These are phyloP conservation scores for Champsocephalus gunnari DNA, from an alignment of 2,797 vertebrate species.

Conservation along the genomic window DNA sequence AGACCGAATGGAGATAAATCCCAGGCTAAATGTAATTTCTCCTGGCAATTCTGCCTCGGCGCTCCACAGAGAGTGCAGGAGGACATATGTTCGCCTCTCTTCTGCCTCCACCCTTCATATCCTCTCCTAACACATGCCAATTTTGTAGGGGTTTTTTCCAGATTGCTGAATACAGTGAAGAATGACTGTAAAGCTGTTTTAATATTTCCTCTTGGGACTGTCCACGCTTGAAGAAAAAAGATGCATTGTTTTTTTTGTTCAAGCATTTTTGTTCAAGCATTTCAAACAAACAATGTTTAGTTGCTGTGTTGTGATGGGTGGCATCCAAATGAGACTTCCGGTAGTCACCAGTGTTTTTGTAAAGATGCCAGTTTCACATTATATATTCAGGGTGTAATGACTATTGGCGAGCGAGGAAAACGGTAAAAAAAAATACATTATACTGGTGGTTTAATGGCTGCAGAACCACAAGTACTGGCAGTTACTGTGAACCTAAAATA, in stretches of 20 bases:
- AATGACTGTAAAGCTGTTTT: slow-evolving; percentile 34
- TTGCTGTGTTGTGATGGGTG: not conserved
- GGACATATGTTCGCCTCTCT: slow-evolving; percentile 63
- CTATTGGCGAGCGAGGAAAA: not conserved
- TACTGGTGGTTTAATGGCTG: not conserved
- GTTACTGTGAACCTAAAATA: not conserved
- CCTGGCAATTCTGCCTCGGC: slow-evolving; percentile 49
- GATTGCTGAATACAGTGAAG: slow-evolving; percentile 43
- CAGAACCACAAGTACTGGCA: not conserved
- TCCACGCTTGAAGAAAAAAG: not conserved
- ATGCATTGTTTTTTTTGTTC: slow-evolving; percentile 29
- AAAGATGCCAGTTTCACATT: not conserved
- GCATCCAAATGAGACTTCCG: not conserved
- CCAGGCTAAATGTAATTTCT: slow-evolving; percentile 57
- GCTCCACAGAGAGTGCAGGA: slow-evolving; percentile 56
- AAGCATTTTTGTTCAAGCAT: slow-evolving; percentile 29
- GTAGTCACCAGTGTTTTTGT: not conserved
- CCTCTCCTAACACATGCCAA: slow-evolving; percentile 53
- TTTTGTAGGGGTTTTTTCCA: slow-evolving; percentile 45
- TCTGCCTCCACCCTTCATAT: slow-evolving; percentile 57
- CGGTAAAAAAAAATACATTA: not conserved
- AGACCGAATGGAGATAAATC: slow-evolving; percentile 54
- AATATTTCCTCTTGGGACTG: slow-evolving; percentile 21
- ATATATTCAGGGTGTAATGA: not conserved
- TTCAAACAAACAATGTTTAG: slow-evolving; percentile 10